A percentile compares a stretch with the other conserved stretches of the same genome.
Conservation (phyloP, 2,888 invertebrate species). For the Aplocera efformata region DNA sequence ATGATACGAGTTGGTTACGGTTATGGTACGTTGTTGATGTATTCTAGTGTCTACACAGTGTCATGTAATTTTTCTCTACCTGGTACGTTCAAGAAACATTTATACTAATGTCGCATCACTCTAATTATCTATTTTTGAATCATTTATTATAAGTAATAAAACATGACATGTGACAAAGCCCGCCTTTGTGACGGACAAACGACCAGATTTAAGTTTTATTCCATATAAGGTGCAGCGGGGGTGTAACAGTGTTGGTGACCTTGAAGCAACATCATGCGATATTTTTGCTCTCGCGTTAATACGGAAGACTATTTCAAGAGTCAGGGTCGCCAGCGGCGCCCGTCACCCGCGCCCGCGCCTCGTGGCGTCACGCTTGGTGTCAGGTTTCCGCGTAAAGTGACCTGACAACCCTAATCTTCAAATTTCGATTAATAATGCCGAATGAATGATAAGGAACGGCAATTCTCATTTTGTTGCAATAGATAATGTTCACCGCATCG, state of each 20-base stretch:
- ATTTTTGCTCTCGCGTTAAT: constrained; percentile 75
- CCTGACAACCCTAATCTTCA: constrained; percentile 36
- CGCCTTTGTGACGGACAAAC: constrained; percentile 18
- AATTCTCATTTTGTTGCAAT: background rate
- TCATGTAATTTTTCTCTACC: too few species aligned
- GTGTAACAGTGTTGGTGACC: constrained; percentile 49
- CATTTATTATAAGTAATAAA: constrained; percentile 9
- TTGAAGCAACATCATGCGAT: constrained; percentile 74
- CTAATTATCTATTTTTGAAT: background rate
- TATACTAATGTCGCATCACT: too few species aligned
- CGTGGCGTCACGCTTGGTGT: constrained; percentile 49
- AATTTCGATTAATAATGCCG: constrained; percentile 4
- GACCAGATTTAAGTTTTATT: constrained; percentile 43
- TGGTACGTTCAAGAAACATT: too few species aligned
- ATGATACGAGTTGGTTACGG: too few species aligned
- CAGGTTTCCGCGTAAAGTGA: constrained; percentile 57
- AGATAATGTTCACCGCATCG: constrained; percentile 1
- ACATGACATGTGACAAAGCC: constrained; percentile 28
- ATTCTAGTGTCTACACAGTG: too few species aligned
- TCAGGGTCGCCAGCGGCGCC: constrained; percentile 68
- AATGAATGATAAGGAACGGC: constrained; percentile 3
- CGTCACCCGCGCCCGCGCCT: constrained; percentile 60
- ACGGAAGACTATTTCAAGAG: constrained; percentile 81
- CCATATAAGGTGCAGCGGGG: constrained; percentile 57
- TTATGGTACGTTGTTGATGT: too few species aligned